Conservation (phyloP, 1,140 invertebrate genomes). For the Macrobrachium rosenbergii region DNA sequence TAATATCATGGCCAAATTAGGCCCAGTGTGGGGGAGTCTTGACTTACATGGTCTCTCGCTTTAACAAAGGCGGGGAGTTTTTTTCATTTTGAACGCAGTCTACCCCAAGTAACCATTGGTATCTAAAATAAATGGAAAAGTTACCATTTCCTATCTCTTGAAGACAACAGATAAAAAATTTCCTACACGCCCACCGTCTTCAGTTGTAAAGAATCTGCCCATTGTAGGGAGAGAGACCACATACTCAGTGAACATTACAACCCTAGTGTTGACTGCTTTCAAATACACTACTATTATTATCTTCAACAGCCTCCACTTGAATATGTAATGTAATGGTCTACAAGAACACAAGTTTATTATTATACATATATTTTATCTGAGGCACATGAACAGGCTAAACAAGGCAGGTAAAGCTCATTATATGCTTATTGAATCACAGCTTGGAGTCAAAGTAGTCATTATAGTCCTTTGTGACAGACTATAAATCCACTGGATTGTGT, state of each 20-base stretch:
- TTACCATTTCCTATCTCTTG: neutral
- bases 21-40: slow-evolving; percentile 51
- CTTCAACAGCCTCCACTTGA: slow-evolving; percentile 32
- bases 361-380: slow-evolving; percentile 49
- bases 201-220: slow-evolving; percentile 31
- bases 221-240: slow-evolving; percentile 54
- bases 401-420: slow-evolving; percentile 62
- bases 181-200: too few species aligned
- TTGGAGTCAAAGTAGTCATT: slow-evolving; percentile 52
- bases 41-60: slow-evolving; percentile 56
- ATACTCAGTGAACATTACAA: slow-evolving; percentile 50
- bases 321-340: slow-evolving; percentile 55
- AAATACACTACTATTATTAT: slow-evolving; percentile 11
- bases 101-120: slow-evolving; percentile 21
- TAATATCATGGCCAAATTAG: slow-evolving; percentile 31
- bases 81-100: slow-evolving; percentile 6
- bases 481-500: slow-evolving; percentile 56
- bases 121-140: slow-evolving; percentile 4
- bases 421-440: slow-evolving; percentile 62
- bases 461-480: slow-evolving; percentile 34
- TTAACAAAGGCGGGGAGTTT: slow-evolving; percentile 37
- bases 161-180: too few species aligned
- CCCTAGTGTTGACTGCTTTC: slow-evolving; percentile 49
- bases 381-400: slow-evolving; percentile 63
- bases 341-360: slow-evolving; percentile 57